Evolutionary conservation across 2,888 invertebrate species (phyloP).

Genomic region (Nymphalis c-album): DNA sequence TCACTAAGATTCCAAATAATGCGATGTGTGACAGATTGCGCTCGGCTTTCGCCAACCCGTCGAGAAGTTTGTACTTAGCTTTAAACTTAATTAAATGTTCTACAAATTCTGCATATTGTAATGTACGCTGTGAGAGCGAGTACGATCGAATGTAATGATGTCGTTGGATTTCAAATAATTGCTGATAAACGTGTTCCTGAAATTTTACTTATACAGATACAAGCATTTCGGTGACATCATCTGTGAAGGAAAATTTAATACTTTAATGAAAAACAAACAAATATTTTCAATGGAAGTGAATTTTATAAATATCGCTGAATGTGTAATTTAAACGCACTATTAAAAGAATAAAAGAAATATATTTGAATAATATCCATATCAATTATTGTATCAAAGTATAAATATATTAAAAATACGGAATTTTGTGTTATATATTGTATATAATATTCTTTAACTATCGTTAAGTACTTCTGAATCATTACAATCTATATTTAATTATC

Average conservation of each 20-base stretch:
- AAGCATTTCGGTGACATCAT: background rate
- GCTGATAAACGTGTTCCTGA: background rate
- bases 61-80: slow-evolving; percentile 16
- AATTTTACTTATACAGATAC: background rate
- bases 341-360: too few species aligned
- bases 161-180: background rate
- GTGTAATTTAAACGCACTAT: too few species aligned
- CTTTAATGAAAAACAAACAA: too few species aligned
- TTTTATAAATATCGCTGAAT: too few species aligned
- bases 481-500: too few species aligned
- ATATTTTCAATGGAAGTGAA: too few species aligned
- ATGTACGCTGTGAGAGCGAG: background rate
- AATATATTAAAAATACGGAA: too few species aligned
- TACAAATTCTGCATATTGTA: slow-evolving; percentile 7
- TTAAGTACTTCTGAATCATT: too few species aligned
- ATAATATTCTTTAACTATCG: too few species aligned
- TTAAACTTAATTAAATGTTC: slow-evolving; percentile 24
- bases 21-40: slow-evolving; percentile 47
- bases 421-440: too few species aligned
- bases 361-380: too few species aligned
- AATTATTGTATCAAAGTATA: too few species aligned
- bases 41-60: background rate
- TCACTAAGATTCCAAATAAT: slow-evolving; percentile 55
- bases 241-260: background rate
- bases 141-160: background rate